These are phyloP conservation scores for Rhinatrema bivittatum DNA, from an alignment of 2,797 vertebrate genomes.

Conservation along the genomic window DNA sequence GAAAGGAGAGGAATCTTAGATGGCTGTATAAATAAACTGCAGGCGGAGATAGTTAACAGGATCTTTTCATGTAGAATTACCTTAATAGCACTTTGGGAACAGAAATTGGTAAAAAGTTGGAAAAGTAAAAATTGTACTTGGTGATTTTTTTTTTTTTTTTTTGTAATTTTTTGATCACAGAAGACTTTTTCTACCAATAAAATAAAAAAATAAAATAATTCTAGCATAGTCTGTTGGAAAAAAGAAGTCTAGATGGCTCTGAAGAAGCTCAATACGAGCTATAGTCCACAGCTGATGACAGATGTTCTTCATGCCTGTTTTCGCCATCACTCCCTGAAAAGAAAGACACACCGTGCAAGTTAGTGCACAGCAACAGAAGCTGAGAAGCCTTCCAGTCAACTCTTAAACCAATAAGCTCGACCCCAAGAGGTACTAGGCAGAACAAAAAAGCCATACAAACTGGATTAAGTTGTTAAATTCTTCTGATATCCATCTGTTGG, in stretches of 20 bases:
- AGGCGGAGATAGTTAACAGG: slow-evolving; percentile 39
- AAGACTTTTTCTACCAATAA: slow-evolving; percentile 24
- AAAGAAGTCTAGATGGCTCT: too few relatives aligned
- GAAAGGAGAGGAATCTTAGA: too few relatives aligned
- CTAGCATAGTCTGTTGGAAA: slow-evolving; percentile 35
- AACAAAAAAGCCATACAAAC: too few relatives aligned
- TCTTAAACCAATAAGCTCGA: too few relatives aligned
- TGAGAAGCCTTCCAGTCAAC: too few relatives aligned
- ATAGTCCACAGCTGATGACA: background rate
- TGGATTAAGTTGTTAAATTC: too few relatives aligned
- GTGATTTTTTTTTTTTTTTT: too few relatives aligned
- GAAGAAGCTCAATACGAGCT: slow-evolving; percentile 21
- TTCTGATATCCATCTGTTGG: too few relatives aligned
- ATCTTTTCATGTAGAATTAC: slow-evolving; percentile 46
- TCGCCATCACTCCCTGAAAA: slow-evolving; percentile 11
- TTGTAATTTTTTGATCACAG: slow-evolving; percentile 46
- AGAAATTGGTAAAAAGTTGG: slow-evolving; percentile 49
- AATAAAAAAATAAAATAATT: slow-evolving; percentile 50
- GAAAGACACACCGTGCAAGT: background rate
- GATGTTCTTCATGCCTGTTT: background rate
- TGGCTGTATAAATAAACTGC: too few relatives aligned
- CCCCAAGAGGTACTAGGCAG: too few relatives aligned
- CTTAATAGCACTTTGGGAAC: slow-evolving; percentile 53
- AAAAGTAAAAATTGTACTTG: slow-evolving; percentile 53
- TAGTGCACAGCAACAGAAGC: background rate